Percentiles rank a stretch among this genome's conserved stretches.
Evolutionary conservation across 2,113 vertebrate genomes (phyloP).

Genomic region (Mus pahari): DNA sequence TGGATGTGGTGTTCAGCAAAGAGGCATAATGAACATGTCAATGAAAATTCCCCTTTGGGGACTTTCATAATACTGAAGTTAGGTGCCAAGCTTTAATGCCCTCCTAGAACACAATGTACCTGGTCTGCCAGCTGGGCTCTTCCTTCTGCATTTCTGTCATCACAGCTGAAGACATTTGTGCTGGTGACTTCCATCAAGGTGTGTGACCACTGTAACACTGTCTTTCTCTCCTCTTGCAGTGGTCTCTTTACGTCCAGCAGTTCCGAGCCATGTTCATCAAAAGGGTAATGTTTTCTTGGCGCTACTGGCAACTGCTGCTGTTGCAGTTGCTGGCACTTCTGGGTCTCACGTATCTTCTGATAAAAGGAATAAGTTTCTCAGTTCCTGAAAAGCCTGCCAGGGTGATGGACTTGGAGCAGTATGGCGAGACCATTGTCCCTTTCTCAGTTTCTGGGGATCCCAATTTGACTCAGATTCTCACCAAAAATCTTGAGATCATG

Average conservation of each 20-base stretch:
- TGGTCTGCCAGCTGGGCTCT: neutral
- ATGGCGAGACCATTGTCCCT: slow-evolving; percentile 91
- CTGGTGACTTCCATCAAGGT: neutral
- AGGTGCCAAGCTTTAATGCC: neutral
- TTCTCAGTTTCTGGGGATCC: slow-evolving; percentile 84
- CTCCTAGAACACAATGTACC: neutral
- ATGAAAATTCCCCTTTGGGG: neutral
- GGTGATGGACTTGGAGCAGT: slow-evolving; percentile 88
- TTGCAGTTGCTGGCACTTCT: slow-evolving; percentile 94
- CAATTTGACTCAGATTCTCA: slow-evolving; percentile 82
- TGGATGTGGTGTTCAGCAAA: neutral
- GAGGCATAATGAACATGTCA: neutral
- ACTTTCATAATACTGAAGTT: neutral
- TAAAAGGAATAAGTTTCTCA: slow-evolving; percentile 89
- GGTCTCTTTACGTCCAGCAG: slow-evolving; percentile 92
- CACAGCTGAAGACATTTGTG: neutral
- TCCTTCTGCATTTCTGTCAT: neutral
- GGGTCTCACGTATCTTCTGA: slow-evolving; percentile 90
- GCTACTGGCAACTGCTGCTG: slow-evolving; percentile 96
- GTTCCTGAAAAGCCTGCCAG: slow-evolving; percentile 84
- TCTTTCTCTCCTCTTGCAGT: slow-evolving; percentile 81
- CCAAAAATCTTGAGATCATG: slow-evolving; percentile 85
- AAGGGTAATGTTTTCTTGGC: slow-evolving; percentile 93
- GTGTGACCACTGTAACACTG: neutral
- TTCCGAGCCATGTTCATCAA: slow-evolving; percentile 97